A percentile compares a stretch with the other conserved stretches of the same genome.
Conservation (phyloP, 1,140 invertebrate genomes). For the Araneus ventricosus region DNA sequence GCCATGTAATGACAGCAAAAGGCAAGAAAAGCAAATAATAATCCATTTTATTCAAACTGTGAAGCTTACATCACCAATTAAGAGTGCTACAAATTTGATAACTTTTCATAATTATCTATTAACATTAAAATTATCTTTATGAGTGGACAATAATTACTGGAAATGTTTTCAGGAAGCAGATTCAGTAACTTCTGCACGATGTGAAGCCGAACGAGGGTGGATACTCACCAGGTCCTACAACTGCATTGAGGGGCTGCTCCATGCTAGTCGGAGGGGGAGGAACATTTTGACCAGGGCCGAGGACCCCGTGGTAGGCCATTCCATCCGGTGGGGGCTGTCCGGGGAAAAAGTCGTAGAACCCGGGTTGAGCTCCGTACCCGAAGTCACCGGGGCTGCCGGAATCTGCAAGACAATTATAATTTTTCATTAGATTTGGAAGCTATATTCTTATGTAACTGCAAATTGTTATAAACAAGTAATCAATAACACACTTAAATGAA, state of each 20-base stretch:
- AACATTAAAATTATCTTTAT: neutral
- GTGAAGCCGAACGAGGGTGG: neutral
- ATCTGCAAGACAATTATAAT: conserved; percentile 42
- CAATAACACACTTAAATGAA: no score
- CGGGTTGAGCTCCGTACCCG: conserved; percentile 72
- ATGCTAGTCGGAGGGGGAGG: conserved; percentile 64
- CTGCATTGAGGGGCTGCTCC: conserved; percentile 74
- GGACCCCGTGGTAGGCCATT: conserved; percentile 65
- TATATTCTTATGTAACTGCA: no score
- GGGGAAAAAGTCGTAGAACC: conserved; percentile 75
- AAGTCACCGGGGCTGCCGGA: conserved; percentile 75
- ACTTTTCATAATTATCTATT: neutral
- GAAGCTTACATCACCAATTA: no score
- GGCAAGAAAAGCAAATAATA: no score
- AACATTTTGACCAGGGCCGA: conserved; percentile 32
- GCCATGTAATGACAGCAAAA: no score
- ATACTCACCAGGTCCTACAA: conserved; percentile 68
- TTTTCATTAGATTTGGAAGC: no score
- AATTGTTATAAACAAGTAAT: no score
- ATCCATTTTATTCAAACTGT: no score
- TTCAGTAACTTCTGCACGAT: no score
- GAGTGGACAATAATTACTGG: neutral
- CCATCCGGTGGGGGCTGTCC: conserved; percentile 73
- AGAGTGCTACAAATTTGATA: no score
- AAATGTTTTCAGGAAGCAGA: no score